Evolutionary conservation across 2,888 invertebrate species (phyloP), one percentile per base, ranked within the genome.

Genomic region (Piscicola geometra): DNA sequence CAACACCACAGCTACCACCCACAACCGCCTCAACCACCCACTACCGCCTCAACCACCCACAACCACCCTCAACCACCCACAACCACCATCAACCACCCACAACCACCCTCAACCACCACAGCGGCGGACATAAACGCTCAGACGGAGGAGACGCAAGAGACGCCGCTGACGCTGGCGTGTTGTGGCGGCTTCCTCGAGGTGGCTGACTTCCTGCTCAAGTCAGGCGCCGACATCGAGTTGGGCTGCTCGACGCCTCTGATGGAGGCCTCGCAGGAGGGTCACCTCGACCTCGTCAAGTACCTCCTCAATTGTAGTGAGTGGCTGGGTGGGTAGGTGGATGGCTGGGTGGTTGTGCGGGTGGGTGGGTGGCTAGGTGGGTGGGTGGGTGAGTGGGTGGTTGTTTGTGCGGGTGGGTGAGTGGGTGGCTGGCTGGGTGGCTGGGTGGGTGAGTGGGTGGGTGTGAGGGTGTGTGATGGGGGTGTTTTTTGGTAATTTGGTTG

Each of bases 201-300:
- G 71, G 94, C 95, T 0, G 94, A 96, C 85, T 94, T 94, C 86
- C 90, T 99, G 74, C 91, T 96, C 81, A 93, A 93, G 85, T 93
- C 94, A 71, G 96, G 95, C 66, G 97, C 96, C 1, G 93, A 96
- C 84, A 90, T 94, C 72, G 96, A 96, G 86, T 88, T 95, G 60
- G 98, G 94, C 73, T 84, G 84, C 78, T 95, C 95, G 75, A 97
- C 97, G 21, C 97, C 98, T 0, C 88, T 99, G 2, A 98, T 98
- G 95, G 98, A 99, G 87, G 97, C 98, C 64, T 92, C 96, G 2
- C 98, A 98, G 86, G 98, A 98, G 86, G 98, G 97, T 21, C 97
- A 97, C 84, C 88, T 94, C 30, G 95, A 96, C 83, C 90, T 97
- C 77, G 96, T 94, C 75, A 82, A 84, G 75, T 86, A 84, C 79